These are phyloP conservation scores for Sula dactylatra DNA, from an alignment of 2,113 vertebrate genomes.

Conservation along the genomic window DNA sequence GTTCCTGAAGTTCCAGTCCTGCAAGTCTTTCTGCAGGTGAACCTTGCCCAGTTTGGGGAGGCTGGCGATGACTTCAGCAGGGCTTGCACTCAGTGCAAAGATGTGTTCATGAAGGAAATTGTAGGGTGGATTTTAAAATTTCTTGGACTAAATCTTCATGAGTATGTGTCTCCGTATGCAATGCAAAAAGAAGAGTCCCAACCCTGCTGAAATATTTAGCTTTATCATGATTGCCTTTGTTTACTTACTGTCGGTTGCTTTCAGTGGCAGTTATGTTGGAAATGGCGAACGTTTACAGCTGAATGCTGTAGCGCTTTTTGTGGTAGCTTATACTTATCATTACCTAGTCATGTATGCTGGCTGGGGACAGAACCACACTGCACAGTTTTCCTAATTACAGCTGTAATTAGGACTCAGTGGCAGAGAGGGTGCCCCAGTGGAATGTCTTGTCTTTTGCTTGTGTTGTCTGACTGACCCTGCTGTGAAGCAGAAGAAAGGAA, in stretches of 20 bases:
- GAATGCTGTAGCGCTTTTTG: not conserved
- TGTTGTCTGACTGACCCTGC: not conserved
- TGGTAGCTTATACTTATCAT: not conserved
- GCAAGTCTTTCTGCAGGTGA: not conserved
- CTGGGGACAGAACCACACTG: not conserved
- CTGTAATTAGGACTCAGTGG: not conserved
- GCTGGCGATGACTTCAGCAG: not conserved
- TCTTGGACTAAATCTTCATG: not conserved
- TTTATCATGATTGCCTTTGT: not conserved
- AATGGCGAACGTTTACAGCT: not conserved
- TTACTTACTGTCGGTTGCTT: not conserved
- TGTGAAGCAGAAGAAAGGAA: not conserved
- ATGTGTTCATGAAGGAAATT: not conserved
- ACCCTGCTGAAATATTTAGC: not conserved
- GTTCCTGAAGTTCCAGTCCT: constrained; percentile 21
- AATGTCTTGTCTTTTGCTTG: not conserved
- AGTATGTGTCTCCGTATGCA: not conserved
- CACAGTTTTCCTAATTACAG: not conserved
- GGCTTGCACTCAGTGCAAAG: not conserved
- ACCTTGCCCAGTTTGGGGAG: not conserved
- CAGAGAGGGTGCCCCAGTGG: not conserved
- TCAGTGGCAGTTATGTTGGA: not conserved
- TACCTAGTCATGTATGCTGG: not conserved
- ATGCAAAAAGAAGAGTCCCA: not conserved
- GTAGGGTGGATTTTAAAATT: not conserved